Conservation (phyloP, 2,797 vertebrate species). For the Tadarida brasiliensis region DNA sequence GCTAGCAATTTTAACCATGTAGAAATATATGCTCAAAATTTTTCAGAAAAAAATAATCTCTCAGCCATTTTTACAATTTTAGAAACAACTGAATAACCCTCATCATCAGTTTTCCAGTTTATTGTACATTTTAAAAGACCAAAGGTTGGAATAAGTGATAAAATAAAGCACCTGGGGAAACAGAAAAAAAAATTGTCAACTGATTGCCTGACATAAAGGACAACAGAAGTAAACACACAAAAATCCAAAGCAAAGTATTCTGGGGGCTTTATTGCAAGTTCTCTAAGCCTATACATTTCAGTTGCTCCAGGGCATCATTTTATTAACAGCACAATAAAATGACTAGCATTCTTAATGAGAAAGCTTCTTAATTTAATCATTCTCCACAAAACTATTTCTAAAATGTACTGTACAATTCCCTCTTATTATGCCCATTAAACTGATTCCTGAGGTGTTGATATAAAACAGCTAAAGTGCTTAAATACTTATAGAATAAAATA, state of each 20-base stretch:
- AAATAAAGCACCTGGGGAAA: background rate
- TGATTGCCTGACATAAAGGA: background rate
- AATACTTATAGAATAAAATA: background rate
- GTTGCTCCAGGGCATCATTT: background rate
- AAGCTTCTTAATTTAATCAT: background rate
- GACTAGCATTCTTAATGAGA: background rate
- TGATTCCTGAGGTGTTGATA: background rate
- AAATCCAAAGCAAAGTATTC: background rate
- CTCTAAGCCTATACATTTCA: background rate
- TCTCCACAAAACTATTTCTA: constrained; percentile 3
- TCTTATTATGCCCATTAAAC: background rate
- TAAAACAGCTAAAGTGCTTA: background rate
- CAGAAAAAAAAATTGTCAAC: background rate
- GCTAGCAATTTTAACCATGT: background rate
- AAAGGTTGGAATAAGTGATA: background rate
- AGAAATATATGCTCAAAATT: background rate
- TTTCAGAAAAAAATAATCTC: background rate
- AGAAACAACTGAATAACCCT: background rate
- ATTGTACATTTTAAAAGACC: background rate
- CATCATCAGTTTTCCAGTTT: background rate
- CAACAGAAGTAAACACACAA: background rate
- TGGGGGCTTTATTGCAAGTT: background rate
- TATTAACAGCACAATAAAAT: constrained; percentile 43
- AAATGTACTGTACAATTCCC: background rate
- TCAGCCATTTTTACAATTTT: background rate